These are phyloP conservation scores for Psittacula echo DNA, from an alignment of 2,797 vertebrate genomes.

Conservation along the genomic window DNA sequence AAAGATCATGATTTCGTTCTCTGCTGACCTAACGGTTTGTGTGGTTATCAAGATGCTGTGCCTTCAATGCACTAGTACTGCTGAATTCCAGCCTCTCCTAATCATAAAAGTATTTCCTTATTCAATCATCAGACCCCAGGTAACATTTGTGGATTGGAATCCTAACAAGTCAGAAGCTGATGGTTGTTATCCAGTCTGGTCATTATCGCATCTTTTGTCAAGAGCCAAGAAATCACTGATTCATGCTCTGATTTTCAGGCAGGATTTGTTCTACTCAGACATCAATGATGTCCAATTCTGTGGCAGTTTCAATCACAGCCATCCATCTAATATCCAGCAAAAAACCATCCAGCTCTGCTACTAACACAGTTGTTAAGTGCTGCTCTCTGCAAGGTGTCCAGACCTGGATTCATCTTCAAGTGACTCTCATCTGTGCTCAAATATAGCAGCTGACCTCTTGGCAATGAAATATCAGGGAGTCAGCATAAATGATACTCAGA, in stretches of 20 bases:
- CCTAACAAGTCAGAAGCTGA: conserved; percentile 66
- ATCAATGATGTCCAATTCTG: conserved; percentile 69
- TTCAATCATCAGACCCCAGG: conserved; percentile 60
- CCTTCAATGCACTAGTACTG: background rate
- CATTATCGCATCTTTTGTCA: conserved; percentile 75
- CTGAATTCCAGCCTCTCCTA: conserved; percentile 44
- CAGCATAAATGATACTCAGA: conserved; percentile 47
- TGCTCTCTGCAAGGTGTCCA: conserved; percentile 60
- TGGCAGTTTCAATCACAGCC: conserved; percentile 62
- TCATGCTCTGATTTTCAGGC: conserved; percentile 75
- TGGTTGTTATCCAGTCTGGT: conserved; percentile 59
- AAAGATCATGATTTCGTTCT: background rate
- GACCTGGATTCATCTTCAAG: conserved; percentile 50
- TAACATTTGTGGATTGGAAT: conserved; percentile 66
- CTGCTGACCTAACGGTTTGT: conserved; percentile 21
- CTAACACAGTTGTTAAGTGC: conserved; percentile 57
- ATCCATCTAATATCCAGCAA: conserved; percentile 12
- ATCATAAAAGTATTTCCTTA: conserved; percentile 54
- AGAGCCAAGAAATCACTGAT: conserved; percentile 70
- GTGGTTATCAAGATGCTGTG: conserved; percentile 45
- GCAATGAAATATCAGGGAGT: conserved; percentile 48
- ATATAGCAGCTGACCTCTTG: conserved; percentile 64
- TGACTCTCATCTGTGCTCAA: conserved; percentile 59
- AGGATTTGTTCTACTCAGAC: conserved; percentile 75
- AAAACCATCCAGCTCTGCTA: conserved; percentile 8